Base-by-base conservation (phyloP, 2,888 invertebrate genomes). In the Drosophila nr. perissopoda region DNA sequence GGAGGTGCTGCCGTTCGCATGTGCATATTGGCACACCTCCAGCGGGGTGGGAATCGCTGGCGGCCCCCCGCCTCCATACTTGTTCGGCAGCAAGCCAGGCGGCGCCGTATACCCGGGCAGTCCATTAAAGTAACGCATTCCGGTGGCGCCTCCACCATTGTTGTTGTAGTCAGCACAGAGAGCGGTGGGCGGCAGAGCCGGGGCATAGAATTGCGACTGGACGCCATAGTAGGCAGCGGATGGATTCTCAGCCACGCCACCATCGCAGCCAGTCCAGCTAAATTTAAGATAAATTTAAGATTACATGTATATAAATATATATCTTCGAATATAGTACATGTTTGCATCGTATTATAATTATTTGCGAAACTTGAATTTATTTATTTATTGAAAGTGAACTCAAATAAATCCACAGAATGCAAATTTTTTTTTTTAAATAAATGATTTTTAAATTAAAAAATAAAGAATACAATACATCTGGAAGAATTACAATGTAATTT, bases 11-110 rank as follows among this genome's bases (percentile, higher is more conserved):
- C 81, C 83, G 38, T 76, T 83, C 11, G 69, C 69, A 62, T 83
- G 81, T 1, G 87, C 84, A 61, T 91, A 90, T 42, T 89, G 90
- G 31, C 90, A 90, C 33, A 80, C 63, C 33, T 90, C 83, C 62
- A 78, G 36, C 8, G 75, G 76, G 7, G 57, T 25, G 36, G 73
- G 57, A 53, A 67, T 59, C 1, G 52, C 34, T 7, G 42, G 40
- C 25, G 53, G 62, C 18, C 45, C 66, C 16, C 42, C 42, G 11
- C 70, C 65, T 5, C 53, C 33, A 27, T 71, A 80, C 65, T 79
- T 78, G 16, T 64, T 49, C n/a, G 64, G 62, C 57, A 79, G 45
- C 36, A 78, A 31, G 18, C 76, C 70, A 4, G 76, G 67, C 18
- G 82, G 81, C 8, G 73, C 48, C 1, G 69, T 69, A 38, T 77